phyloP scores from a whole-genome alignment of 53 echinoderm and acorn worm genomes.

The Echinarachnius parma region DNA sequence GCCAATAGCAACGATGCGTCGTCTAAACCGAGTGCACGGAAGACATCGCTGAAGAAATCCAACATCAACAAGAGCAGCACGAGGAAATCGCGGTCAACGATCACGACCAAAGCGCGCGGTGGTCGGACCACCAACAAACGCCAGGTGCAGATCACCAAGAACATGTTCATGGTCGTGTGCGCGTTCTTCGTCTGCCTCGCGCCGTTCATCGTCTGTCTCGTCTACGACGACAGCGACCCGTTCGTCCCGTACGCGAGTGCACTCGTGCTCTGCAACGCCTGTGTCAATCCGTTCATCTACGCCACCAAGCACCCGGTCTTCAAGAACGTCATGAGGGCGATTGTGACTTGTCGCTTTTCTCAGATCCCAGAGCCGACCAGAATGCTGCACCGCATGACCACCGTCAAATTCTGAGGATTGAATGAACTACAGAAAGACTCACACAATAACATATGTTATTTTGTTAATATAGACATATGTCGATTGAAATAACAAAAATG shows the following conservation, averaged over 20 bases:
- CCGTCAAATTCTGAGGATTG: too few relatives aligned
- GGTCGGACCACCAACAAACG: conserved; percentile 46
- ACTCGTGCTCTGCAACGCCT: conserved; percentile 62
- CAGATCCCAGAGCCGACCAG: too few relatives aligned
- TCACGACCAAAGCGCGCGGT: background rate
- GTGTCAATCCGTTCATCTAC: conserved; percentile 81
- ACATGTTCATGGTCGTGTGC: conserved; percentile 71
- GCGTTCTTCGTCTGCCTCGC: conserved; percentile 65
- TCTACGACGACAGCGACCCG: conserved; percentile 57
- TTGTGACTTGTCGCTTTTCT: conserved; percentile 53
- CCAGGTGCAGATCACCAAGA: conserved; percentile 76
- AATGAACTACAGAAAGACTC: too few relatives aligned
- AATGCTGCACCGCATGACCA: too few relatives aligned
- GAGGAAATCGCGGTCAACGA: background rate
- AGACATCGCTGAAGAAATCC: background rate
- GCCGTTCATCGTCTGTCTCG: conserved; percentile 55
- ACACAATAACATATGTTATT: too few relatives aligned
- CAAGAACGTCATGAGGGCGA: conserved; percentile 53
- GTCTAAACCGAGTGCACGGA: background rate
- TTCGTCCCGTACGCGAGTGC: conserved; percentile 62
- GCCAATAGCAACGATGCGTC: background rate
- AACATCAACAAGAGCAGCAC: conserved; percentile 17
- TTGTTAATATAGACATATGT: too few relatives aligned
- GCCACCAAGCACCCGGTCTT: conserved; percentile 70
- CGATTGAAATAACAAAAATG: too few relatives aligned